These are phyloP conservation scores for Nyctalus aviator DNA, from an alignment of 2,797 vertebrate genomes.

Conservation along the genomic window DNA sequence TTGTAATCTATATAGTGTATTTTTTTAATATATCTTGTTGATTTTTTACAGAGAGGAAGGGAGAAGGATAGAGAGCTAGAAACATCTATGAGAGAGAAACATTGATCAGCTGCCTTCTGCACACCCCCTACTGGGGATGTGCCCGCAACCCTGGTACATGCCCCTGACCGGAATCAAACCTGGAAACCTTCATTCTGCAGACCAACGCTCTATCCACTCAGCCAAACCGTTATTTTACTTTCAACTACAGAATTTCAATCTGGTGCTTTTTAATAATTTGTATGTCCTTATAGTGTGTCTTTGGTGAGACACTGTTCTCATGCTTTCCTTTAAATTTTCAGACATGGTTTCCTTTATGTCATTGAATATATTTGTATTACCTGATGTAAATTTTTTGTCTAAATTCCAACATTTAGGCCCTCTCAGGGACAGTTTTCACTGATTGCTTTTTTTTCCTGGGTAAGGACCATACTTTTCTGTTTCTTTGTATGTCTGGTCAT, in stretches of 20 bases:
- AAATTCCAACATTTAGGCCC: background rate
- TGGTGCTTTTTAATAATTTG: background rate
- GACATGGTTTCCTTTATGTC: background rate
- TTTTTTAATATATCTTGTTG: background rate
- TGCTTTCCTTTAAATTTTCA: constrained; percentile 5
- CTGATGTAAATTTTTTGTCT: background rate
- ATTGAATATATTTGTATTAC: background rate
- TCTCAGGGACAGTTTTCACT: background rate
- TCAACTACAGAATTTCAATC: constrained; percentile 25
- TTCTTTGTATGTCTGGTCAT: background rate
- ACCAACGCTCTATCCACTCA: too few species aligned
- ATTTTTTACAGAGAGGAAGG: too few species aligned
- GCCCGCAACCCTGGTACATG: too few species aligned
- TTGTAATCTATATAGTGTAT: background rate
- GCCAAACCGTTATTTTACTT: background rate
- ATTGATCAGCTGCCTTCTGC: background rate
- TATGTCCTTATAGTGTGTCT: constrained; percentile 1
- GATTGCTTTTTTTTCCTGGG: background rate
- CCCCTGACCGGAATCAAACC: too few species aligned
- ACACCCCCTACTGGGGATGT: too few species aligned
- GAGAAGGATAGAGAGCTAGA: too few species aligned
- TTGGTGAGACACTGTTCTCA: background rate
- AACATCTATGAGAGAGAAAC: too few species aligned
- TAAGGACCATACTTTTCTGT: background rate
- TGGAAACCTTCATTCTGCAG: too few species aligned